A percentile compares a stretch with the other conserved stretches of the same genome.
Conservation (phyloP, 1,140 invertebrate genomes). For the Aphaenogaster ashmeadi region DNA sequence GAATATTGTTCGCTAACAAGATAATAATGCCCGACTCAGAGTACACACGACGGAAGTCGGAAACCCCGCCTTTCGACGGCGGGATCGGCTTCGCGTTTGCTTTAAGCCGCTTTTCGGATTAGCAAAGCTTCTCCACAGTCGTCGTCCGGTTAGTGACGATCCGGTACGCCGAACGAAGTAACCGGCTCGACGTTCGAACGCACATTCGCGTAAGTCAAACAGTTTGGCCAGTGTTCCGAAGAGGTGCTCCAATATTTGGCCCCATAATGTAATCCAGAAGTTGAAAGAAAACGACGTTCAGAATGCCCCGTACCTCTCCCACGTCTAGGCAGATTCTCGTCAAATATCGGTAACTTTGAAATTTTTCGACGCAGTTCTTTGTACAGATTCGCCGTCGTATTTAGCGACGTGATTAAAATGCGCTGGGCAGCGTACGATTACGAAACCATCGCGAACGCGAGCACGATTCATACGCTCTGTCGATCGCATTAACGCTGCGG, state of each 20-base stretch:
- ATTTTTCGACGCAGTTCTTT: not conserved
- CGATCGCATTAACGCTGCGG: constrained; percentile 42
- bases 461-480: constrained; percentile 1
- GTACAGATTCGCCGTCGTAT: not conserved
- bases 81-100: constrained; percentile 37
- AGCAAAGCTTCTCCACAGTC: constrained; percentile 22
- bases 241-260: constrained; percentile 76
- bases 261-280: constrained; percentile 72
- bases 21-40: constrained; percentile 53
- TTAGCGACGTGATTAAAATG: constrained; percentile 35
- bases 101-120: constrained; percentile 66
- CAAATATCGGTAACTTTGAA: not conserved
- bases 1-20: constrained; percentile 51
- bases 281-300: constrained; percentile 41
- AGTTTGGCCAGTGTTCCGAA: constrained; percentile 66
- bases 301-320: not conserved
- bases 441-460: constrained; percentile 31
- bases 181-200: constrained; percentile 19
- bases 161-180: constrained; percentile 13
- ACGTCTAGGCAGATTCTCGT: not conserved
- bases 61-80: constrained; percentile 1
- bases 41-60: constrained; percentile 58
- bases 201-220: constrained; percentile 76
- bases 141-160: constrained; percentile 49
- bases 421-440: constrained; percentile 37